These are phyloP conservation scores for Enteromius trimaculatus DNA, from an alignment of 2,797 vertebrate genomes.

Conservation along the genomic window DNA sequence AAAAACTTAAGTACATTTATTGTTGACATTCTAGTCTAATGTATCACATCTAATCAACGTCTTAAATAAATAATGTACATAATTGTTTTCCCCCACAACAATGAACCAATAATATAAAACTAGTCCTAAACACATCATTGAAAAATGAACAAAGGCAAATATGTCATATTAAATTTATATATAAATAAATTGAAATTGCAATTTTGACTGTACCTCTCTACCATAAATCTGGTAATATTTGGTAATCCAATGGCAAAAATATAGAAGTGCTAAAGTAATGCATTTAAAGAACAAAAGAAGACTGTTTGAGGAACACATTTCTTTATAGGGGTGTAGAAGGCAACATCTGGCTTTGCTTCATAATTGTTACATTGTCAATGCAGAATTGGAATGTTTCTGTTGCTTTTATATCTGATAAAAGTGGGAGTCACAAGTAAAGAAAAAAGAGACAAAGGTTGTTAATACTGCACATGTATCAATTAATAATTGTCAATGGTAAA, in stretches of 20 bases:
- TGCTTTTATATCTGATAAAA: not conserved
- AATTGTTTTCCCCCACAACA: not conserved
- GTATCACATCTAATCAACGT: not conserved
- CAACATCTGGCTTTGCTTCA: not conserved
- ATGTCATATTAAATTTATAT: not conserved
- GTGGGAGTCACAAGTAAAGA: not conserved
- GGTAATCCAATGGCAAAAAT: not conserved
- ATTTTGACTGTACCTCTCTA: not conserved
- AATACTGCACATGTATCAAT: not conserved
- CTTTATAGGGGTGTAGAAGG: not conserved
- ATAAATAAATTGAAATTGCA: not conserved
- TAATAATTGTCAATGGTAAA: slow-evolving; percentile 1
- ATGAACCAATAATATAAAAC: slow-evolving; percentile 14
- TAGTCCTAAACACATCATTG: slow-evolving; percentile 39
- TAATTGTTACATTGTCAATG: not conserved
- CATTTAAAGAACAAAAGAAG: not conserved
- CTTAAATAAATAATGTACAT: not conserved
- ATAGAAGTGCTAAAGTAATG: not conserved
- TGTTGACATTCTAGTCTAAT: not conserved
- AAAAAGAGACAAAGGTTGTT: not conserved
- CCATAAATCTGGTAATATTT: not conserved
- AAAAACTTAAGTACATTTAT: not conserved
- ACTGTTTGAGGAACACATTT: not conserved
- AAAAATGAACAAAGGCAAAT: slow-evolving; percentile 21
- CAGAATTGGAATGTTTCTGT: not conserved